Evolutionary conservation across 2,888 invertebrate genomes (phyloP).

Genomic region (Drosophila macrospina): DNA sequence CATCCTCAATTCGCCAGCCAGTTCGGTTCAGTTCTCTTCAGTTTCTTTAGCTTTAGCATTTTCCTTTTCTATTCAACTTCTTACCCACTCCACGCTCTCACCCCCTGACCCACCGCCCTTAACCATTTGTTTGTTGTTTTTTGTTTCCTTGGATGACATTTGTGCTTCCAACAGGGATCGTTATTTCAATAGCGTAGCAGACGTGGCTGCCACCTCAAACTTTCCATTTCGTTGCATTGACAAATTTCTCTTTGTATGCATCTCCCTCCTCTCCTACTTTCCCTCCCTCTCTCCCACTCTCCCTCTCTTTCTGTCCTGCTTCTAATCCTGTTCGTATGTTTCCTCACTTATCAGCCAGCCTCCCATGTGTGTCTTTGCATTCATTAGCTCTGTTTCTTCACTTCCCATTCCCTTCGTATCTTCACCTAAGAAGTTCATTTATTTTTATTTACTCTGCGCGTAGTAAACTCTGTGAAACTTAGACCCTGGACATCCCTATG

Average conservation of each 20-base stretch:
- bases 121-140: slow-evolving; percentile 15
- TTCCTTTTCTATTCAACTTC: slow-evolving; percentile 30
- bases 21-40: slow-evolving; percentile 33
- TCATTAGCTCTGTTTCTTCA: slow-evolving; percentile 66
- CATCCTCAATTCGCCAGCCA: slow-evolving; percentile 38
- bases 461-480: slow-evolving; percentile 4
- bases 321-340: slow-evolving; percentile 6
- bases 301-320: not conserved
- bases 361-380: slow-evolving; percentile 52
- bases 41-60: slow-evolving; percentile 29
- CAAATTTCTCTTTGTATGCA: slow-evolving; percentile 64
- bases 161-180: slow-evolving; percentile 15
- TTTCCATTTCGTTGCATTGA: slow-evolving; percentile 75
- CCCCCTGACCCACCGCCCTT: not conserved
- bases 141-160: slow-evolving; percentile 28
- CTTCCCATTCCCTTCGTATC: not conserved
- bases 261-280: slow-evolving; percentile 6
- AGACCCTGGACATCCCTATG: not conserved
- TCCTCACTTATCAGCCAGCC: not conserved
- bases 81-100: not conserved
- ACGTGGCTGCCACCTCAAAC: slow-evolving; percentile 63
- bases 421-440: slow-evolving; percentile 9
- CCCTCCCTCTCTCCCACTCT: not conserved
- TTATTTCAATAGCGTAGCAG: slow-evolving; percentile 58
- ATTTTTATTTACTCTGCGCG: not conserved